Evolutionary conservation across 1,140 invertebrate genomes (phyloP).

Genomic region (Panagrolaimus sp.): DNA sequence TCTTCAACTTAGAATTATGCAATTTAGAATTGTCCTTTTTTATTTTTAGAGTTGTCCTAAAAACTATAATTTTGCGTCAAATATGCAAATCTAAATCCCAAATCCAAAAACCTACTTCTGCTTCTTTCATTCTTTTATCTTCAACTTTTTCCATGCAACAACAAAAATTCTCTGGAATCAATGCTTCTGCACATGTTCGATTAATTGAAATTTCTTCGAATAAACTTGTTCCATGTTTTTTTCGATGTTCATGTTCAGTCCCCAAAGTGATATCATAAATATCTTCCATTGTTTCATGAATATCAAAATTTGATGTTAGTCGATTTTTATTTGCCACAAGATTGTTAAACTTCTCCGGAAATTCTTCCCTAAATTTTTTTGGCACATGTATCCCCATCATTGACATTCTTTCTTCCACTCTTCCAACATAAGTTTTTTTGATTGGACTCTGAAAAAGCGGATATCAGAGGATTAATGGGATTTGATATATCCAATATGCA

Average conservation of each 20-base stretch:
- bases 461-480: neutral
- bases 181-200: conserved; percentile 42
- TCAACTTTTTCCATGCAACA: conserved; percentile 32
- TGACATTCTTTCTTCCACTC: conserved; percentile 59
- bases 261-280: conserved; percentile 31
- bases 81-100: too few relatives aligned
- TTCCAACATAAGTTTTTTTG: conserved; percentile 43
- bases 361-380: conserved; percentile 26
- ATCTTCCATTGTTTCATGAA: conserved; percentile 48
- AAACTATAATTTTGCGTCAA: too few relatives aligned
- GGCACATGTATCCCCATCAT: conserved; percentile 51
- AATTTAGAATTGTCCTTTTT: too few relatives aligned
- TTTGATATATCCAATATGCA: neutral
- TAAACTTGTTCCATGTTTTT: conserved; percentile 35
- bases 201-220: conserved; percentile 39
- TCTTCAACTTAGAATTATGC: too few relatives aligned
- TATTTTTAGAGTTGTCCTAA: too few relatives aligned
- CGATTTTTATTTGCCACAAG: conserved; percentile 32
- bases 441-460: conserved; percentile 30
- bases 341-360: conserved; percentile 32
- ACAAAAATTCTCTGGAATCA: conserved; percentile 48
- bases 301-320: conserved; percentile 49
- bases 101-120: too few relatives aligned
- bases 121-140: too few relatives aligned
- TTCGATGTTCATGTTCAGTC: conserved; percentile 8